phyloP scores from a whole-genome alignment of 2,888 invertebrate species.

The Drosophila nr. medialis region DNA sequence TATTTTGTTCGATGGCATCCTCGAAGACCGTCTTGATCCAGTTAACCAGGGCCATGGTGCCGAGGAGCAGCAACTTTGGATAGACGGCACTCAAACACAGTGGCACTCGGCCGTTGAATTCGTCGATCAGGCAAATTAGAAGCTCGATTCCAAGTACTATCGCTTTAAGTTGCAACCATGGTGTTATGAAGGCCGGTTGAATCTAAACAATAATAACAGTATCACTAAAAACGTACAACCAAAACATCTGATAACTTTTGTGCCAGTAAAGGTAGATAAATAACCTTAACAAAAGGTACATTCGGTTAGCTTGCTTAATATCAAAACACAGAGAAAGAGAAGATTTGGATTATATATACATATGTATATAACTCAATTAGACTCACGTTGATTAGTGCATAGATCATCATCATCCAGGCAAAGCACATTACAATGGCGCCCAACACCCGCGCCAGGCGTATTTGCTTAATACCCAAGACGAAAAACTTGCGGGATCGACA shows the following conservation, averaged over 20 bases:
- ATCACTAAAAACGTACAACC: neutral
- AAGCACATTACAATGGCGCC: conserved; percentile 18
- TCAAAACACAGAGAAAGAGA: too few relatives aligned
- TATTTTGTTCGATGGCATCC: conserved; percentile 13
- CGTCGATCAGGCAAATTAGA: conserved; percentile 19
- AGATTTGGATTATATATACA: neutral
- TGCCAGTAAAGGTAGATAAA: too few relatives aligned
- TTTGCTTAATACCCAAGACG: neutral
- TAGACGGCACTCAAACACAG: neutral
- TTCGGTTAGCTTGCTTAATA: too few relatives aligned
- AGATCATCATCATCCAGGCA: conserved; percentile 49
- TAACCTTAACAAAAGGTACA: too few relatives aligned
- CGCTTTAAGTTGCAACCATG: conserved; percentile 43
- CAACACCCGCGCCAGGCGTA: conserved; percentile 28
- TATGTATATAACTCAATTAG: neutral
- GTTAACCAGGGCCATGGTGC: conserved; percentile 31
- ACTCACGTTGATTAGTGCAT: conserved; percentile 39
- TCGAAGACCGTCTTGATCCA: conserved; percentile 44
- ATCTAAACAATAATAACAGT: conserved; percentile 17
- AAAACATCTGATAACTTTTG: too few relatives aligned
- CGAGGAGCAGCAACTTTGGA: conserved; percentile 17
- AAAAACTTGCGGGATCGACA: conserved; percentile 38
- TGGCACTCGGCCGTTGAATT: neutral
- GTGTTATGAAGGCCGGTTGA: conserved; percentile 33
- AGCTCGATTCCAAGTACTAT: conserved; percentile 27